These are phyloP conservation scores for Amia ocellicauda DNA, from an alignment of 2,113 vertebrate species.

Conservation along the genomic window DNA sequence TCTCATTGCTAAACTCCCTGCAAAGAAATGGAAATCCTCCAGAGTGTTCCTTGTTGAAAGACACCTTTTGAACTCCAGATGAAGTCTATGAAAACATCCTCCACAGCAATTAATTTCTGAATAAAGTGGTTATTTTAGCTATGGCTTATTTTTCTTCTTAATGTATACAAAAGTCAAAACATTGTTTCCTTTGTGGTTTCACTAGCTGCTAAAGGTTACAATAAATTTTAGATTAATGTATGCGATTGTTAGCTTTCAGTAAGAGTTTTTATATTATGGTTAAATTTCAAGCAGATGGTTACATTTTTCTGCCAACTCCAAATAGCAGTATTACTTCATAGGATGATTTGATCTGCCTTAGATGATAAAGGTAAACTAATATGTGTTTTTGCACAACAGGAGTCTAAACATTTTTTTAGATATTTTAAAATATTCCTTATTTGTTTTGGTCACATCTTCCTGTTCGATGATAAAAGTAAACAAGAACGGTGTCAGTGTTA, in stretches of 20 bases:
- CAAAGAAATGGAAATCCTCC: background rate
- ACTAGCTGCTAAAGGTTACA: background rate
- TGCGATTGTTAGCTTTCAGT: slow-evolving; percentile 4
- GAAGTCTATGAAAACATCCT: background rate
- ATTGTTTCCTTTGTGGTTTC: background rate
- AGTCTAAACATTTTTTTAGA: too few relatives aligned
- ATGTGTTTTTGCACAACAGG: too few relatives aligned
- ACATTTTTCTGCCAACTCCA: slow-evolving; percentile 1
- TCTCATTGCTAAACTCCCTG: background rate
- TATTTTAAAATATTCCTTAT: too few relatives aligned
- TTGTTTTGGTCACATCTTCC: too few relatives aligned
- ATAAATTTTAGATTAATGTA: background rate
- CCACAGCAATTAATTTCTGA: background rate
- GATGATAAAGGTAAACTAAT: slow-evolving; percentile 6
- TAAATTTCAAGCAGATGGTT: slow-evolving; percentile 16
- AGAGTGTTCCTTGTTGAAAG: too few relatives aligned
- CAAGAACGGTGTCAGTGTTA: too few relatives aligned
- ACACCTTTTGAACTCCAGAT: background rate
- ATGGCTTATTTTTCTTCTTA: background rate
- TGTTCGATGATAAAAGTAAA: too few relatives aligned
- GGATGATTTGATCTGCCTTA: too few relatives aligned
- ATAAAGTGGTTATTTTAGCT: background rate
- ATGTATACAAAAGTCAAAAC: background rate
- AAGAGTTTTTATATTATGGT: too few relatives aligned
- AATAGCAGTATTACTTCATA: too few relatives aligned